Evolutionary conservation across 2,888 invertebrate genomes (phyloP).

Genomic region (Drosophila paramelanica): DNA sequence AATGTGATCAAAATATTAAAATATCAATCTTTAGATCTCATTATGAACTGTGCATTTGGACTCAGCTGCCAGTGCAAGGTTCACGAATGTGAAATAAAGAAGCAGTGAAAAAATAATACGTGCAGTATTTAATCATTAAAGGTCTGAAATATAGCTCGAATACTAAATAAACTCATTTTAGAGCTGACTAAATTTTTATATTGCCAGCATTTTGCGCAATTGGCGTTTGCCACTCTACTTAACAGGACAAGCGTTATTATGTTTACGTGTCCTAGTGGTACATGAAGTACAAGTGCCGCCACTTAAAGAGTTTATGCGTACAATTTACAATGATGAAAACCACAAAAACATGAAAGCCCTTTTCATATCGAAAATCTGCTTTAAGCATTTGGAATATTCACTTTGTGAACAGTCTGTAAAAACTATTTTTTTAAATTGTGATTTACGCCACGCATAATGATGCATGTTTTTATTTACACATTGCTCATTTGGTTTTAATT

Average conservation of each 20-base stretch:
- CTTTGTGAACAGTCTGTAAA: neutral
- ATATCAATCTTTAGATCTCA: neutral
- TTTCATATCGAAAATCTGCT: neutral
- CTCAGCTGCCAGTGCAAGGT: neutral
- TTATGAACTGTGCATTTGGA: too few relatives aligned
- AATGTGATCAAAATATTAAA: neutral
- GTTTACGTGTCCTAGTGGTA: neutral
- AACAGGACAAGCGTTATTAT: neutral
- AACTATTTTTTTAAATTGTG: neutral
- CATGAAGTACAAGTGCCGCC: neutral
- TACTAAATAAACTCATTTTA: neutral
- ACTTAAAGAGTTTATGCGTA: too few relatives aligned
- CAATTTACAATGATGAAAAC: neutral
- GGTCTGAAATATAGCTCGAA: neutral
- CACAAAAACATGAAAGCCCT: neutral
- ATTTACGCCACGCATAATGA: neutral
- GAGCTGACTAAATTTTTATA: neutral
- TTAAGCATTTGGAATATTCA: too few relatives aligned
- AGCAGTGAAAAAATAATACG: neutral
- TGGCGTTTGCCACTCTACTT: neutral
- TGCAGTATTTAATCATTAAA: neutral
- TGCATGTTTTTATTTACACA: slow-evolving; percentile 25
- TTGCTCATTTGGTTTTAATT: neutral
- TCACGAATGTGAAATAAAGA: neutral
- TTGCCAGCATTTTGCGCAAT: neutral